Base-by-base conservation (phyloP, 2,797 vertebrate genomes). In the Gymnoscopelus microlampas region DNA sequence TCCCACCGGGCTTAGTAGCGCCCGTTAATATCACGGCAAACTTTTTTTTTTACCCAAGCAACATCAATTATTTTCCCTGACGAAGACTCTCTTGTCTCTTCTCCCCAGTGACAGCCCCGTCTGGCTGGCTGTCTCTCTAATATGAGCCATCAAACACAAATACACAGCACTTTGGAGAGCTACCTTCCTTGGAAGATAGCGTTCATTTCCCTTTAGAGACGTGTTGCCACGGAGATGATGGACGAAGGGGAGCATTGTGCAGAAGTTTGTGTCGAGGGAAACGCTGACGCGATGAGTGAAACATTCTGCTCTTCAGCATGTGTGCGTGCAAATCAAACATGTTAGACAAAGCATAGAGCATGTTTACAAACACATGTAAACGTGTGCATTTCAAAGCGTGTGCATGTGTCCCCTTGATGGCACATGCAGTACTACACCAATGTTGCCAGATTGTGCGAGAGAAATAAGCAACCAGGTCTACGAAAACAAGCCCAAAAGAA, bases 1-100 rank as follows among this genome's bases (percentile, higher is more conserved):
- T 58, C 71, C 70, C 4, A 32, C 39, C 39, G 47, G 0, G 79
- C 79, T 88, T 81, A 76, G 77, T 24, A 73, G 77, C 3, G 29
- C 76, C 62, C 44, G 7, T 63, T 82, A 80, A 84, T 73, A 78
- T 80, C 73, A 63, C 3, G 35, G 57, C 76, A 58, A 87, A 87
- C 80, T 80, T 83, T 81, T 87, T 44, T 6, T 44, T 44, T 44
- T 9, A 44, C 66, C 14, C 59, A 83, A 66, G 66, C 39, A 19
- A 75, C 80, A 64, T 12, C 9, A 44, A 44, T 44, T 8, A 65
- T 69, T 78, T 63, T 60, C 49, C 15, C 23, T 39, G 4, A 47
- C 76, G 44, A 77, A 53, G 68, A 74, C 67, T 63, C 53, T 57
- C 14, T 26, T 48, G 35, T 19, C 19, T 19, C 19, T 19, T 19